Evolutionary conservation across 2,888 invertebrate species (phyloP).

Genomic region (Ennomos erosarius): DNA sequence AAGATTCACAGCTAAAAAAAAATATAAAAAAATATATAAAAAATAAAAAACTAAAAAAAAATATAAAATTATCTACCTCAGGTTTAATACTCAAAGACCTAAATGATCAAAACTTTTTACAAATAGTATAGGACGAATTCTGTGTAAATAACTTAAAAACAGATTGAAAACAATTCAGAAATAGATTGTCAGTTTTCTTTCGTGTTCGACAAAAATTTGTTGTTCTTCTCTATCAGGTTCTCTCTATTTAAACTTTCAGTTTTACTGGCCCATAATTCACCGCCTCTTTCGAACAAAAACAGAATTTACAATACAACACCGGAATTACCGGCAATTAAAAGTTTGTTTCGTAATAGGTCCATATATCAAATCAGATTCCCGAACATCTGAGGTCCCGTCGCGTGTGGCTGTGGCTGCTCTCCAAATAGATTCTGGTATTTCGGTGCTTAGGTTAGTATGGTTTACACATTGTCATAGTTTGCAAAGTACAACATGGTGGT

Average conservation of each 20-base stretch:
- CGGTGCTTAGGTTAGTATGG: conserved; percentile 48
- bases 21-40: too few relatives aligned
- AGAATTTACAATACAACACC: conserved; percentile 60
- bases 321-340: conserved; percentile 80
- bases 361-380: conserved; percentile 69
- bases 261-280: conserved; percentile 27
- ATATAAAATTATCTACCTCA: too few relatives aligned
- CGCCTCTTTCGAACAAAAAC: conserved; percentile 42
- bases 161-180: too few relatives aligned
- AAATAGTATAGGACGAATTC: too few relatives aligned
- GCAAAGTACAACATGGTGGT: conserved; percentile 13
- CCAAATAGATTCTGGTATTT: conserved; percentile 65
- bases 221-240: neutral
- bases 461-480: conserved; percentile 43
- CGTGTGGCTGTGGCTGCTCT: conserved; percentile 56
- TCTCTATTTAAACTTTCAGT: conserved; percentile 25
- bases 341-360: conserved; percentile 75
- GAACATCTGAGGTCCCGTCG: conserved; percentile 68
- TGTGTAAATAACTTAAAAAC: too few relatives aligned
- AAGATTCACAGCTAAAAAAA: too few relatives aligned
- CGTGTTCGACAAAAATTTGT: neutral
- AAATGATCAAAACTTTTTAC: too few relatives aligned
- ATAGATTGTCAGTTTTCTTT: too few relatives aligned
- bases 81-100: too few relatives aligned
- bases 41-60: too few relatives aligned